These are phyloP conservation scores for Euborellia annulipes DNA, from an alignment of 1,140 invertebrate species.

Conservation along the genomic window DNA sequence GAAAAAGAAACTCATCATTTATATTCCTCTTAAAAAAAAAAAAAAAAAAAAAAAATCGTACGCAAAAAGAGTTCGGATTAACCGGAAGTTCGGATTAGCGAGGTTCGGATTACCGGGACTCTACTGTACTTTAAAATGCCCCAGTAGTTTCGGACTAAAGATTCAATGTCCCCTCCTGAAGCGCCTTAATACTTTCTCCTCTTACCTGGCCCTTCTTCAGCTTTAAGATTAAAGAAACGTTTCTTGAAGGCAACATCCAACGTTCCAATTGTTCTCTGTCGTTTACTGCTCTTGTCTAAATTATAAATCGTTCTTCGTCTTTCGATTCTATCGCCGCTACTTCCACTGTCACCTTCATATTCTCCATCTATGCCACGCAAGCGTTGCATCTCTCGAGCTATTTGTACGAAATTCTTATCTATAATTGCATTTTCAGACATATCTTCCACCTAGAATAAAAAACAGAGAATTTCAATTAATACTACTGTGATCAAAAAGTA, in stretches of 20 bases:
- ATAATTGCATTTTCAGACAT: conserved; percentile 72
- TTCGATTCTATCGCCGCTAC: conserved; percentile 60
- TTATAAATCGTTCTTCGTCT: conserved; percentile 80
- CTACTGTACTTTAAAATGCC: too few species aligned
- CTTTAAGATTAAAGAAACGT: conserved; percentile 70
- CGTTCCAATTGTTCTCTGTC: conserved; percentile 77
- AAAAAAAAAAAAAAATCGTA: too few species aligned
- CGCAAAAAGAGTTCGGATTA: too few species aligned
- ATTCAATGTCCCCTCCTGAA: too few species aligned
- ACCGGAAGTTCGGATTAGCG: too few species aligned
- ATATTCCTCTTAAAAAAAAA: too few species aligned
- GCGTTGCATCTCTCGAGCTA: conserved; percentile 78
- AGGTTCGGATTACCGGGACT: too few species aligned
- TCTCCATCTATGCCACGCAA: conserved; percentile 80
- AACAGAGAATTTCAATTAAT: conserved; percentile 2
- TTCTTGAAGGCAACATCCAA: conserved; percentile 89
- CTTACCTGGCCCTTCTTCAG: conserved; percentile 32
- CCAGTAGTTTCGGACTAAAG: too few species aligned
- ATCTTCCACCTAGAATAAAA: conserved; percentile 52
- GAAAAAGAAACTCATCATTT: too few species aligned
- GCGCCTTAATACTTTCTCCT: too few species aligned
- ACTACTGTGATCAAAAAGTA: too few species aligned
- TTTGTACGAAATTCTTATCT: conserved; percentile 83
- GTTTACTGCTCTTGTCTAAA: conserved; percentile 74
- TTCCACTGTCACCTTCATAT: conserved; percentile 71